These are phyloP conservation scores for Pristionchus japonicus DNA, from an alignment of 2,888 invertebrate genomes.

Conservation along the genomic window DNA sequence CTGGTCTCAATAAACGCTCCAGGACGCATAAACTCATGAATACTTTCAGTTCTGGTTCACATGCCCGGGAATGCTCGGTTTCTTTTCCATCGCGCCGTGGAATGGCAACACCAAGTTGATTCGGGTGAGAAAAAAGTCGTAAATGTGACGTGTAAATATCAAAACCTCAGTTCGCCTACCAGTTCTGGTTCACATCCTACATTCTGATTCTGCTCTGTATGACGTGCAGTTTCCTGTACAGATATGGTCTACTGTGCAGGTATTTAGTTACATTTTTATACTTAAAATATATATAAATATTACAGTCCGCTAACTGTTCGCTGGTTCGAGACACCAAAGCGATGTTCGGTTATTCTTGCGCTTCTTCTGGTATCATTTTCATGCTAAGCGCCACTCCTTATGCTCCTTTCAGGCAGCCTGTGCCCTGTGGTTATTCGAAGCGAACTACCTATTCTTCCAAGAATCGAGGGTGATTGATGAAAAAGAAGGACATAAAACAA, in stretches of 20 bases:
- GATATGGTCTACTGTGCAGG: neutral
- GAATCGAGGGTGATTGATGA: neutral
- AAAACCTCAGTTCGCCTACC: neutral
- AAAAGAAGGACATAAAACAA: no score
- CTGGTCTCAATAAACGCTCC: no score
- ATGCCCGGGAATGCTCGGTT: neutral
- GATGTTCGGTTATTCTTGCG: neutral
- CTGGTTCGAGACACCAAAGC: neutral
- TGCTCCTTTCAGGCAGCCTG: neutral
- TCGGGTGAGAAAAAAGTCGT: neutral
- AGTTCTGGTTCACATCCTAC: neutral
- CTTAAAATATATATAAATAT: neutral
- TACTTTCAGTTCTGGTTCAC: neutral
- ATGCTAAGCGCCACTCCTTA: no score
- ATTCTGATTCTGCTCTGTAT: neutral
- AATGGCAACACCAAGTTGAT: neutral
- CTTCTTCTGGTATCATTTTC: neutral
- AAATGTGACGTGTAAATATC: neutral
- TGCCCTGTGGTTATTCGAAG: neutral
- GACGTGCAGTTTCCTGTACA: neutral
- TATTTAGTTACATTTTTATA: neutral
- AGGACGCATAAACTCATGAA: no score
- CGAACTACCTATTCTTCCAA: neutral
- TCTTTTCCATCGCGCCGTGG: neutral
- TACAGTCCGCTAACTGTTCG: neutral